Percentiles rank a stretch among this genome's conserved stretches.
These are phyloP conservation scores for Pharmacophagus antenor DNA, from an alignment of 2,888 invertebrate genomes.

Conservation along the genomic window DNA sequence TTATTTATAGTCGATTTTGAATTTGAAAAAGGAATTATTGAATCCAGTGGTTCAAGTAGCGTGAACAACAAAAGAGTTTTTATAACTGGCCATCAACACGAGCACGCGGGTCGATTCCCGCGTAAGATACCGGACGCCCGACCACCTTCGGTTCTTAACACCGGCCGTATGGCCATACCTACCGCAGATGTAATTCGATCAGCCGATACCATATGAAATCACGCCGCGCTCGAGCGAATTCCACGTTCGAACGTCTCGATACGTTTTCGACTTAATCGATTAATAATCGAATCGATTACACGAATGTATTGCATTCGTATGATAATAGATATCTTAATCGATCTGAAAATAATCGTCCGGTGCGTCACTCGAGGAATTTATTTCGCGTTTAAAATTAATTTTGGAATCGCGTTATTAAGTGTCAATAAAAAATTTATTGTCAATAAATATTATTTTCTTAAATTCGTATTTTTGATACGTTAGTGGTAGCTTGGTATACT, in stretches of 20 bases:
- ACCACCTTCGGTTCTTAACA: slow-evolving; percentile 38
- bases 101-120: slow-evolving; percentile 3
- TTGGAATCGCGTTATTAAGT: not conserved
- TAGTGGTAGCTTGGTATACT: too few species aligned
- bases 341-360: not conserved
- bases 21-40: not conserved
- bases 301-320: not conserved
- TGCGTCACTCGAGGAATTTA: slow-evolving; percentile 5
- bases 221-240: slow-evolving; percentile 39
- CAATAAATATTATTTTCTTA: not conserved
- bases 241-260: slow-evolving; percentile 6
- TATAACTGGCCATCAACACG: not conserved
- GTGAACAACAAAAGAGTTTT: not conserved
- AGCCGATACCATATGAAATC: slow-evolving; percentile 50
- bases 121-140: slow-evolving; percentile 7
- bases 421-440: not conserved
- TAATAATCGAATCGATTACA: slow-evolving; percentile 11
- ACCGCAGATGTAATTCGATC: slow-evolving; percentile 60
- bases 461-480: not conserved
- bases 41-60: not conserved
- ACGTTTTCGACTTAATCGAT: slow-evolving; percentile 6
- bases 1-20: slow-evolving; percentile 1
- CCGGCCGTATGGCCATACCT: slow-evolving; percentile 38
- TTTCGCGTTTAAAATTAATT: slow-evolving; percentile 1
- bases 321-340: slow-evolving; percentile 2